A percentile compares a stretch with the other conserved stretches of the same genome.
Conservation (phyloP, 2,888 invertebrate genomes). For the Pilophorus perplexus region DNA sequence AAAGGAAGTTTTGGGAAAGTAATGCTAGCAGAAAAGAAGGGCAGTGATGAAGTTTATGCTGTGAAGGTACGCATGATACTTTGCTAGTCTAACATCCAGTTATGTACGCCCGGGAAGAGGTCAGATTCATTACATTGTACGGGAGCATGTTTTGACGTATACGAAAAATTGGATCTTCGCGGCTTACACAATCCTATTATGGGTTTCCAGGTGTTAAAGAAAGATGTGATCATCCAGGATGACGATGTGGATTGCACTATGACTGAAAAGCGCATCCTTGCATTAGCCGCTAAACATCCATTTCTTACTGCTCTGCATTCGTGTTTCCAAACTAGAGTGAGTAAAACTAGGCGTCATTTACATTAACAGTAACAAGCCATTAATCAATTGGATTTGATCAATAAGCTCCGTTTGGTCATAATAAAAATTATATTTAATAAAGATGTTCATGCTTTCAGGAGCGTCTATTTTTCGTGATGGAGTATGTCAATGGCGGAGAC, state of each 20-base stretch:
- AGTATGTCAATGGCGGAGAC: conserved; percentile 98
- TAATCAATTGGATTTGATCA: too few relatives aligned
- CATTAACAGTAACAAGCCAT: neutral
- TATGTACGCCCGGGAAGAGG: too few relatives aligned
- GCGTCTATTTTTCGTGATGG: conserved; percentile 98
- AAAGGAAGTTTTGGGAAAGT: conserved; percentile 99
- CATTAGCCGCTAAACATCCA: conserved; percentile 95
- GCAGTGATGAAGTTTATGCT: conserved; percentile 77
- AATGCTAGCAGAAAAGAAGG: conserved; percentile 93
- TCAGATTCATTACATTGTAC: too few relatives aligned
- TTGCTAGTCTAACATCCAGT: too few relatives aligned
- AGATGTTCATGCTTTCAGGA: too few relatives aligned
- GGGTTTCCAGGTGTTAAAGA: conserved; percentile 79
- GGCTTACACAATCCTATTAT: too few relatives aligned
- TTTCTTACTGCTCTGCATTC: conserved; percentile 96
- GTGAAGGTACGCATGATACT: conserved; percentile 56
- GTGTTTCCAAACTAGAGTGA: conserved; percentile 92
- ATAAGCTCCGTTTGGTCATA: too few relatives aligned
- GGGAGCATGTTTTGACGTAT: too few relatives aligned
- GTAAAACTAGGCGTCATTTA: too few relatives aligned
- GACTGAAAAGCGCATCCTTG: conserved; percentile 95
- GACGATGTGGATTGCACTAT: conserved; percentile 99
- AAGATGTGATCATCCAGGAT: conserved; percentile 96
- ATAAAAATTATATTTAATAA: too few relatives aligned
- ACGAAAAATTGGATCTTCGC: neutral